These are phyloP conservation scores for Penaeus chinensis DNA, from an alignment of 1,140 invertebrate species.

Conservation along the genomic window DNA sequence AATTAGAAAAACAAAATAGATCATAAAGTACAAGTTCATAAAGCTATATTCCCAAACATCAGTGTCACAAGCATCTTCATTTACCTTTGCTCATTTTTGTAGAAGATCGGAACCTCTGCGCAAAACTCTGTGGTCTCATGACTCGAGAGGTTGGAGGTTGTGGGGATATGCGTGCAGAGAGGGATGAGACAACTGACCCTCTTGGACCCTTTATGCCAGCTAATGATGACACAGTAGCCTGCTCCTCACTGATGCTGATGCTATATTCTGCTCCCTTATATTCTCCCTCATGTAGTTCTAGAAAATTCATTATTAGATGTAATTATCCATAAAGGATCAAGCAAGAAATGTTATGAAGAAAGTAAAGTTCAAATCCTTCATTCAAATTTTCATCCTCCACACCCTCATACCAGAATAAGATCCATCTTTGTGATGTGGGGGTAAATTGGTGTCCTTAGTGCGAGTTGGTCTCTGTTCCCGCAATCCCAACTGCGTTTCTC, in stretches of 20 bases:
- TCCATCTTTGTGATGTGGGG: conserved; percentile 69
- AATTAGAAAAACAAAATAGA: no score
- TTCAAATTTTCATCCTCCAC: conserved; percentile 45
- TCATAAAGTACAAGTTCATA: neutral
- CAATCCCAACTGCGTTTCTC: conserved; percentile 91
- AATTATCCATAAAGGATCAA: no score
- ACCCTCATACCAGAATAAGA: conserved; percentile 72
- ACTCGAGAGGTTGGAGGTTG: conserved; percentile 46
- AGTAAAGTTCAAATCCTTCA: neutral
- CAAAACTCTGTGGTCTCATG: conserved; percentile 85
- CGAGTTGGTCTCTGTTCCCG: conserved; percentile 73
- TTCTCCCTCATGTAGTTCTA: conserved; percentile 54
- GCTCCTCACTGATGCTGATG: conserved; percentile 61
- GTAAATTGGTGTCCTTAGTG: conserved; percentile 62
- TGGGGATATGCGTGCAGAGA: conserved; percentile 52
- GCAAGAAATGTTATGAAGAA: no score
- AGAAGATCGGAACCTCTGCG: conserved; percentile 84
- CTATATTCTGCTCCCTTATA: conserved; percentile 60
- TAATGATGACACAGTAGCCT: conserved; percentile 60
- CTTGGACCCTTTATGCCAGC: conserved; percentile 58
- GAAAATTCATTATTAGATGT: neutral
- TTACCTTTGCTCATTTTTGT: conserved; percentile 83
- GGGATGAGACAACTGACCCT: conserved; percentile 62
- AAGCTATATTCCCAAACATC: neutral
- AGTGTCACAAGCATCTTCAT: conserved; percentile 25